Conservation (phyloP, 2,797 vertebrate genomes). For the Poecilia picta region DNA sequence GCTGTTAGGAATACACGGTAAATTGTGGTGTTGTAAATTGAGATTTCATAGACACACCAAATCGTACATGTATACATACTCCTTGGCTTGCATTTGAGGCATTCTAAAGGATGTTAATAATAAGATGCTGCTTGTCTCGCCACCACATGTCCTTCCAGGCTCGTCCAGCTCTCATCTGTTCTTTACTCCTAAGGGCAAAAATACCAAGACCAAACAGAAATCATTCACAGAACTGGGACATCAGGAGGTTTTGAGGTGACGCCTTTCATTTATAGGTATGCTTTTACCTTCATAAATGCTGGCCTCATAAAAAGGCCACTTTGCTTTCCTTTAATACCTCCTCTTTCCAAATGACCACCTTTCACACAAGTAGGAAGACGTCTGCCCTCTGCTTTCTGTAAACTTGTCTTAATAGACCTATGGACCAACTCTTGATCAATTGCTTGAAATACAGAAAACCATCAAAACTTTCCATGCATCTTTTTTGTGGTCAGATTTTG, state of each 20-base stretch:
- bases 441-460: conserved; percentile 1
- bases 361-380: conserved; percentile 49
- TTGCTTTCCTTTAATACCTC: conserved; percentile 82
- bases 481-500: not conserved
- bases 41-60: conserved; percentile 26
- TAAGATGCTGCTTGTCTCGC: conserved; percentile 57
- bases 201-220: conserved; percentile 51
- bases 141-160: conserved; percentile 58
- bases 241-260: conserved; percentile 61
- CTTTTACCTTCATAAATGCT: conserved; percentile 76
- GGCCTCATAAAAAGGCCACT: conserved; percentile 72
- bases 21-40: conserved; percentile 29
- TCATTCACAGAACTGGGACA: conserved; percentile 60
- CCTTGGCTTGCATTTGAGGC: conserved; percentile 48
- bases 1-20: conserved; percentile 10
- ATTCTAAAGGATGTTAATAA: conserved; percentile 63
- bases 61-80: conserved; percentile 7
- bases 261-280: conserved; percentile 76
- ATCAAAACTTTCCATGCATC: not conserved
- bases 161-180: conserved; percentile 39
- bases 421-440: conserved; percentile 4
- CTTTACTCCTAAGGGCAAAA: conserved; percentile 36
- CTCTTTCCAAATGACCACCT: conserved; percentile 70
- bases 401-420: conserved; percentile 23
- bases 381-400: conserved; percentile 42